Conservation (phyloP, 2,888 invertebrate species). For the Dryobotodes eremita region DNA sequence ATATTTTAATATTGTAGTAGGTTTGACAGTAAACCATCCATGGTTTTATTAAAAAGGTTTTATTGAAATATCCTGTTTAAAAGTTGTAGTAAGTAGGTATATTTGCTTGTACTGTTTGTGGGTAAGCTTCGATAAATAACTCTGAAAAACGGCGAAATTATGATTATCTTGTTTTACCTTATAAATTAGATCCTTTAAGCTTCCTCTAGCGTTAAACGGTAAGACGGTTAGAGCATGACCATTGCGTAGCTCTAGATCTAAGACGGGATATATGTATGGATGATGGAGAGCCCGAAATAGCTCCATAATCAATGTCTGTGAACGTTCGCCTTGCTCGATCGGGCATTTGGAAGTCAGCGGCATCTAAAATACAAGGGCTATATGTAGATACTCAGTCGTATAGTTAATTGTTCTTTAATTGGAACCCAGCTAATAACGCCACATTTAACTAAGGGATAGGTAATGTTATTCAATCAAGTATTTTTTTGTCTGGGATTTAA, state of each 20-base stretch:
- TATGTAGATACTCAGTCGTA: neutral
- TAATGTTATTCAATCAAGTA: neutral
- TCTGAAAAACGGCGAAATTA: neutral
- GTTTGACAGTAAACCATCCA: neutral
- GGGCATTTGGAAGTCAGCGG: constrained; percentile 92
- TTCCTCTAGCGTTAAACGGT: constrained; percentile 96
- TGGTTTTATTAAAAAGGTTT: neutral
- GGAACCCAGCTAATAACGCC: neutral
- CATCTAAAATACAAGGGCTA: constrained; percentile 77
- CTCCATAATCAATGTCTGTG: constrained; percentile 93
- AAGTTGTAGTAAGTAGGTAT: too few species aligned
- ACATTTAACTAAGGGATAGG: neutral
- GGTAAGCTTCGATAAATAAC: neutral
- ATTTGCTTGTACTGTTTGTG: neutral
- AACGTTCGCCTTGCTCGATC: constrained; percentile 92
- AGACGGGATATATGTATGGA: constrained; percentile 97
- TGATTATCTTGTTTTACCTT: constrained; percentile 89
- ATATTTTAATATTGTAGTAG: constrained; percentile 1
- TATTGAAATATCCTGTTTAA: neutral
- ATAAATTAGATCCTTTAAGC: constrained; percentile 97
- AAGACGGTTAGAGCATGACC: constrained; percentile 94
- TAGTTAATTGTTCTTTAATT: neutral
- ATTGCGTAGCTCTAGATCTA: constrained; percentile 95
- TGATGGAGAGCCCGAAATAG: constrained; percentile 96
- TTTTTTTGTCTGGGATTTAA: neutral